Percentiles rank a stretch among this genome's conserved stretches.
These are phyloP conservation scores for Rostratula benghalensis DNA, from an alignment of 2,113 vertebrate species.

Conservation along the genomic window DNA sequence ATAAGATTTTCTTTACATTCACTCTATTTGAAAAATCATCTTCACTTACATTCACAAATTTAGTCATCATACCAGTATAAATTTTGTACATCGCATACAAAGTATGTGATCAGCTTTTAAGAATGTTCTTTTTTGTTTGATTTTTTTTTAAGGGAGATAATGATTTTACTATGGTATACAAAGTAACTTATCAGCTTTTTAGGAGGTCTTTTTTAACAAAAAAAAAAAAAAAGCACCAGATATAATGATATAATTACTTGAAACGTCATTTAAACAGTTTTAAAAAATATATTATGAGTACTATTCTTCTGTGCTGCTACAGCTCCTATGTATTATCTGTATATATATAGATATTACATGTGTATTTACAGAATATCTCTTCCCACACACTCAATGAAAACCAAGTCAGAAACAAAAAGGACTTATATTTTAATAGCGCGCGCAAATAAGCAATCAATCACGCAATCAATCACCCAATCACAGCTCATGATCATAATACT, in stretches of 20 bases:
- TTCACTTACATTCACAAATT: not conserved
- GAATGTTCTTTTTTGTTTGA: not conserved
- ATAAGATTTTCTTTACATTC: not conserved
- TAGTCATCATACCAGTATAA: not conserved
- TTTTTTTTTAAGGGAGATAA: not conserved
- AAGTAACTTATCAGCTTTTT: not conserved
- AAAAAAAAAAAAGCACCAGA: accelerated
- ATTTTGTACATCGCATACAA: not conserved
- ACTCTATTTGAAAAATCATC: not conserved
- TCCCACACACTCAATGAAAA: not conserved
- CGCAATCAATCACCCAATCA: not conserved
- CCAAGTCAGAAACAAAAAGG: not conserved
- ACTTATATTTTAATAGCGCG: not conserved
- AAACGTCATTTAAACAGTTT: not conserved
- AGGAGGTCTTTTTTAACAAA: not conserved
- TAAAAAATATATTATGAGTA: not conserved
- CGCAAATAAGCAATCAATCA: not conserved
- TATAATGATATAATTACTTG: not conserved
- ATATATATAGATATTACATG: not conserved
- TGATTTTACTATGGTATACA: not conserved
- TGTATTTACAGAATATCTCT: not conserved
- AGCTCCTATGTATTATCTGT: not conserved
- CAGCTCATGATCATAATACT: not conserved
- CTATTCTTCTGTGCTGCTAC: not conserved
- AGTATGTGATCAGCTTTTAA: not conserved